Percentiles rank a stretch among this genome's conserved stretches.
phyloP scores from a whole-genome alignment of 2,113 vertebrate genomes.

The Malurus cyaneus region DNA sequence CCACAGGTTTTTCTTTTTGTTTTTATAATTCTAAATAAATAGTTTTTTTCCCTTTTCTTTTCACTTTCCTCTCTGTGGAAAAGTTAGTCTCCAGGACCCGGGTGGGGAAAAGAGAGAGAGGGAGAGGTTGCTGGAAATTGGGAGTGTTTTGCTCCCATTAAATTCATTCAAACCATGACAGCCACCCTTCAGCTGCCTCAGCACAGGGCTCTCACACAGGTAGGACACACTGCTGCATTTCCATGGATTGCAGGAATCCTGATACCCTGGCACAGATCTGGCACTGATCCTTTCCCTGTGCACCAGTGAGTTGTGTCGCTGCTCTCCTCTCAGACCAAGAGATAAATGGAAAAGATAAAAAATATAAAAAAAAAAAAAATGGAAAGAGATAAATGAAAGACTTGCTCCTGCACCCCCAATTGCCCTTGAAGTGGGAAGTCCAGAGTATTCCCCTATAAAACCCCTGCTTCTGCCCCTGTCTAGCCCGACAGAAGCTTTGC shows the following conservation, averaged over 20 bases:
- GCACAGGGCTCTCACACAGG: background rate
- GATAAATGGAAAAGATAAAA: too few relatives aligned
- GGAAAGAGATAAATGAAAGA: background rate
- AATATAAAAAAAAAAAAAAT: too few relatives aligned
- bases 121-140: too few relatives aligned
- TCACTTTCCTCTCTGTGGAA: too few relatives aligned
- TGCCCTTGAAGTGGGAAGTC: background rate
- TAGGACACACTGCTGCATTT: background rate
- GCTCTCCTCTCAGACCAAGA: background rate
- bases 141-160: too few relatives aligned
- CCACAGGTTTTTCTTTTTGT: too few relatives aligned
- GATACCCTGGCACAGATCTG: background rate
- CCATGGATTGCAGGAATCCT: background rate
- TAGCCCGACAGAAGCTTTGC: background rate
- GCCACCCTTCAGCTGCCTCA: background rate
- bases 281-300: background rate
- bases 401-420: background rate
- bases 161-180: too few relatives aligned
- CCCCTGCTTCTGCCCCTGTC: background rate
- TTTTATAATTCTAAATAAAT: too few relatives aligned
- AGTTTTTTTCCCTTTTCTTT: too few relatives aligned
- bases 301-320: background rate
- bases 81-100: too few relatives aligned
- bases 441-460: background rate
- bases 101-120: too few relatives aligned